Base-by-base conservation (phyloP, 2,888 invertebrate genomes). In the Gasteruption jaculator region DNA sequence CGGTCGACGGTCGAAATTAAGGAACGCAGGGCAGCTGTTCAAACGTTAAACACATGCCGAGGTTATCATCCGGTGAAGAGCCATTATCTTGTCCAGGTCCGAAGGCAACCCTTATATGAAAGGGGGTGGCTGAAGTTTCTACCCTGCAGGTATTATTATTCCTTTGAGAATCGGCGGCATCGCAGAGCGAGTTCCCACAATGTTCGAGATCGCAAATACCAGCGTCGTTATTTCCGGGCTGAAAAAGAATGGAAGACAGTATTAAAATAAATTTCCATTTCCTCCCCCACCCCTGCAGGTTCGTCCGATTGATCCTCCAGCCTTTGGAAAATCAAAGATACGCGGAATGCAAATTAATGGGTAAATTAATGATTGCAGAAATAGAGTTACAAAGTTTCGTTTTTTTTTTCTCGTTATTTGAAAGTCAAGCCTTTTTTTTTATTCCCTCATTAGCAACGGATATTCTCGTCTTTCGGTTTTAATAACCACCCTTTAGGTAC, bases 151-250 rank as follows among this genome's bases (percentile, higher is more conserved):
- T n/a, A n/a, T n/a, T n/a, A n/a, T n/a, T n/a, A 44, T 58, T 61
- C 30, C 62, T 65, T 25, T 64, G 22, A 61, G 72, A 43, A 45
- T 63, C 61, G 52, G 71, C 27, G 51, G 66, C 76, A 67, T 73
- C 71, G 57, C 90, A 90, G 54, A 90, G 79, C 1, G 81, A 79
- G 51, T 72, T 76, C 3, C 90, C 90, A 66, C 90, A 90, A 59
- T 86, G 88, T 30, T 86, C 80, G 4, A 88, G 80, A 63, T 85
- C 85, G 61, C 90, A 90, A 6, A 82, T 77, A 1, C 82, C 83
- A 0, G 79, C 74, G 1, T 76, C 76, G 48, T 73, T 68, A 45
- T 76, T 75, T 2, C 76, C 75, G 2, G 79, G 77, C 83, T 83
- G 69, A 38, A 61, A 72, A 50, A 37, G 41, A 48, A 31, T 21